Evolutionary conservation across 2,113 vertebrate genomes (phyloP).

Genomic region (Tinamus guttatus): DNA sequence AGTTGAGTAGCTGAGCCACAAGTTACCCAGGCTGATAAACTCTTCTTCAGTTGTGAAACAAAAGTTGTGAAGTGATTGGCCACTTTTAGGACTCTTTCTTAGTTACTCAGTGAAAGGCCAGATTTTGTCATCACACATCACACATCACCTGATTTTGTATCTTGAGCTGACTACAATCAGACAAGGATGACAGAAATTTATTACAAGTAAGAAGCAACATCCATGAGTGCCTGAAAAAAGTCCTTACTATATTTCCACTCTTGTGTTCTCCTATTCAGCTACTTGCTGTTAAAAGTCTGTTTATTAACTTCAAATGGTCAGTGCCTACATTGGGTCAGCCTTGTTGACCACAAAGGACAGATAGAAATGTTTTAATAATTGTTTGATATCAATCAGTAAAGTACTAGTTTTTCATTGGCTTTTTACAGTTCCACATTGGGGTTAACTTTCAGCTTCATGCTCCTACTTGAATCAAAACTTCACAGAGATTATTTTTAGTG

Average conservation of each 20-base stretch:
- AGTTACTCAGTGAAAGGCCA: not conserved
- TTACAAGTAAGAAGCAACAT: not conserved
- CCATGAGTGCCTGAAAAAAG: not conserved
- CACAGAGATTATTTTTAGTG: not conserved
- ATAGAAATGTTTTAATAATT: not conserved
- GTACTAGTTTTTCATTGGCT: not conserved
- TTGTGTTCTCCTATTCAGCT: not conserved
- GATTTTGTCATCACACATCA: not conserved
- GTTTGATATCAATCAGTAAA: not conserved
- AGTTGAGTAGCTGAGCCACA: not conserved
- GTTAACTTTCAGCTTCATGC: not conserved
- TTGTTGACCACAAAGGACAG: not conserved
- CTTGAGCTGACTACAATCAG: not conserved
- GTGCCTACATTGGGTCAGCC: not conserved
- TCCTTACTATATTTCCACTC: not conserved
- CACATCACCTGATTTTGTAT: not conserved
- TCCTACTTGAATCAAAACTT: not conserved
- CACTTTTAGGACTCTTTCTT: not conserved
- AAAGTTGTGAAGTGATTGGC: not conserved
- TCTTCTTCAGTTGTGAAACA: not conserved
- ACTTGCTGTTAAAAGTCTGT: not conserved
- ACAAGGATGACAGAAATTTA: not conserved
- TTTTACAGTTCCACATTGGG: not conserved
- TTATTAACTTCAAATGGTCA: not conserved
- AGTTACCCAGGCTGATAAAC: not conserved